Evolutionary conservation across 1,140 invertebrate genomes (phyloP), one percentile per base, ranked within the genome.

Genomic region (Aphelenchoides avenae): DNA sequence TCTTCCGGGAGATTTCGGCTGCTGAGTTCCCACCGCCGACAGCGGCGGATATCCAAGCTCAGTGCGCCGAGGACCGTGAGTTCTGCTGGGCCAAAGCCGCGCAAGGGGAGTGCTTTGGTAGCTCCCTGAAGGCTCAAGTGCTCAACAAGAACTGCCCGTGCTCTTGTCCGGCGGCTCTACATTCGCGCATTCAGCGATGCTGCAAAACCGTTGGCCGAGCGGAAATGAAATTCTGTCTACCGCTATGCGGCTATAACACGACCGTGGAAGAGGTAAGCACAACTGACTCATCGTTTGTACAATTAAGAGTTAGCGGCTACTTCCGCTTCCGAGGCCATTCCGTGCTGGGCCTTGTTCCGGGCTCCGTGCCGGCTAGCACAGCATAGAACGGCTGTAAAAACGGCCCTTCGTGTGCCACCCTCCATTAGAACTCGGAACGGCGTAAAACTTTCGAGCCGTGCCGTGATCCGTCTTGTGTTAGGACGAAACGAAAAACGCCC

Each of bases 141-240:
- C 49, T 72, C 22, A 47, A 57, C 30, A 75, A 64, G 46, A 72
- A 70, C 31, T 73, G 71, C 42, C 44, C 40, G 31, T 73, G 71
- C 41, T 48, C 63, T 7, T 73, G 71, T 34, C 55, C 61, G 24
- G 31, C 33, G 26, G 66, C 51, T 11, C 66, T 58, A 39, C 67
- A 73, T 51, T 37, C 51, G 18, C 51, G 71, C 5, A 76, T 73
- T 40, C 70, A 73, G 48, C 70, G 56, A 20, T 73, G 71, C 30
- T 73, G 71, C 43, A 49, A 50, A 30, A 68, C 62, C 9, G 73
- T 76, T 5, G 71, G 71, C 9, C 42, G 46, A 11, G 57, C 49
- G n/a, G 71, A 75, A 42, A 73, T 73, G 73, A 66, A 72, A 27
- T 73, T 73, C 53, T 73, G 71, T 52, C 52, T 73, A 4, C 73